These are phyloP conservation scores for Caenorhabditis parvicauda DNA, from an alignment of 2,888 invertebrate species.

Conservation along the genomic window DNA sequence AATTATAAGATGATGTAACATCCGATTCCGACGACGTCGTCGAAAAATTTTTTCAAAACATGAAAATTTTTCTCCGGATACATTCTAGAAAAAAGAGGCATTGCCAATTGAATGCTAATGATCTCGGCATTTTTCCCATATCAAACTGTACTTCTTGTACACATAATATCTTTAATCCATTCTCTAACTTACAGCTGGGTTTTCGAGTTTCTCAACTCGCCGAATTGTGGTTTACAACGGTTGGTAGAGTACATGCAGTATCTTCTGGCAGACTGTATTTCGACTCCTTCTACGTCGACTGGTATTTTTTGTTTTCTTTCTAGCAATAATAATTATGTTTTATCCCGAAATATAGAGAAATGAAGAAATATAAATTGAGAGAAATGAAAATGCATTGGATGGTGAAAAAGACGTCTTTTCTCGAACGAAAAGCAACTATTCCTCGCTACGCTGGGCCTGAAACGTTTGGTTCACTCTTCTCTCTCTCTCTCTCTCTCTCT, in stretches of 20 bases:
- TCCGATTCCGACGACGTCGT: too few relatives aligned
- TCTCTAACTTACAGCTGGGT: constrained; percentile 90
- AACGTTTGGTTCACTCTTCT: too few relatives aligned
- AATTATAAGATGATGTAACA: too few relatives aligned
- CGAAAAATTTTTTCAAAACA: too few relatives aligned
- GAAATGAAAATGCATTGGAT: constrained; percentile 5
- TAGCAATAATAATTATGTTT: not conserved
- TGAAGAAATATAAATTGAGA: not conserved
- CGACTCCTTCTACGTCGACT: constrained; percentile 23
- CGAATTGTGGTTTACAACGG: constrained; percentile 91
- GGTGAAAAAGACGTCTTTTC: not conserved
- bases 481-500: too few relatives aligned
- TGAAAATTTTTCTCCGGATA: too few relatives aligned
- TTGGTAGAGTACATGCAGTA: constrained; percentile 90
- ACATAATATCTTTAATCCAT: too few relatives aligned
- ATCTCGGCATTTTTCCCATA: too few relatives aligned
- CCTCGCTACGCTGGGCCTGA: too few relatives aligned
- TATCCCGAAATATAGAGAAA: not conserved
- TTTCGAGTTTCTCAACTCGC: constrained; percentile 90
- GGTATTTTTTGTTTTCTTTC: constrained; percentile 1
- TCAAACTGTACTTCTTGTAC: too few relatives aligned
- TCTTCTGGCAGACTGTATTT: constrained; percentile 42
- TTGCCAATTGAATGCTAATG: too few relatives aligned
- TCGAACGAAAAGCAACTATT: constrained; percentile 2
- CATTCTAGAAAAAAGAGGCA: too few relatives aligned